A percentile compares a stretch with the other conserved stretches of the same genome.
Conservation (phyloP, 2,888 invertebrate species). For the Acholoe squamosa region DNA sequence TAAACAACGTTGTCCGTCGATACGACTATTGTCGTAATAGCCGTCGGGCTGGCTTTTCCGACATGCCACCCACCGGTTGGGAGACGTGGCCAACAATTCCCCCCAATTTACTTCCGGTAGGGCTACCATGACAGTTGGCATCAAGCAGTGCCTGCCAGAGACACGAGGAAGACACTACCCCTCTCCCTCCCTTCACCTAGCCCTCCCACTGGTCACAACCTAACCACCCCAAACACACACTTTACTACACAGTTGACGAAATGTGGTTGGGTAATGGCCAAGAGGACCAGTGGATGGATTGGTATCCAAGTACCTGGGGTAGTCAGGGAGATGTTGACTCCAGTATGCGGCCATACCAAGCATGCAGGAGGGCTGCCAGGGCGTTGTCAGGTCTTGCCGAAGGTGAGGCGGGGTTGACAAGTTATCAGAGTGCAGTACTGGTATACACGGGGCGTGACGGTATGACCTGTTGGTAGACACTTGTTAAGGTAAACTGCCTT, state of each 20-base stretch:
- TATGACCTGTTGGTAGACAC: too few relatives aligned
- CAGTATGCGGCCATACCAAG: too few relatives aligned
- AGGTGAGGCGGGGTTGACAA: background rate
- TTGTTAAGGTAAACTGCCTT: too few relatives aligned
- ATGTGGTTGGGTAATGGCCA: background rate
- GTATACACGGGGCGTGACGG: background rate
- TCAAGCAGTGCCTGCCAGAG: too few relatives aligned
- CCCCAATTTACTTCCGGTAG: background rate
- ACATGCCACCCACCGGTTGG: conserved; percentile 1
- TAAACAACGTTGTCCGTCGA: conserved; percentile 3
- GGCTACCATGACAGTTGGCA: background rate
- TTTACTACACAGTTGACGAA: background rate
- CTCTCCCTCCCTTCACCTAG: background rate
- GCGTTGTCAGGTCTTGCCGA: too few relatives aligned
- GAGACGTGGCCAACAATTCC: background rate
- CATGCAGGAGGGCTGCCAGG: too few relatives aligned
- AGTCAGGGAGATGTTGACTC: background rate
- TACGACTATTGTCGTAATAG: conserved; percentile 2
- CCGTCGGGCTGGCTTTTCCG: background rate
- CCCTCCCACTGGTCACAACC: too few relatives aligned
- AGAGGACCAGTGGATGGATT: background rate
- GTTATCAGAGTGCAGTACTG: background rate
- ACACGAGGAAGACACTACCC: background rate
- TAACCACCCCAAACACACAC: background rate
- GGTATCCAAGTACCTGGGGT: background rate